These are phyloP conservation scores for Eulemur albifrons DNA, from an alignment of 2,797 vertebrate species.

Conservation along the genomic window DNA sequence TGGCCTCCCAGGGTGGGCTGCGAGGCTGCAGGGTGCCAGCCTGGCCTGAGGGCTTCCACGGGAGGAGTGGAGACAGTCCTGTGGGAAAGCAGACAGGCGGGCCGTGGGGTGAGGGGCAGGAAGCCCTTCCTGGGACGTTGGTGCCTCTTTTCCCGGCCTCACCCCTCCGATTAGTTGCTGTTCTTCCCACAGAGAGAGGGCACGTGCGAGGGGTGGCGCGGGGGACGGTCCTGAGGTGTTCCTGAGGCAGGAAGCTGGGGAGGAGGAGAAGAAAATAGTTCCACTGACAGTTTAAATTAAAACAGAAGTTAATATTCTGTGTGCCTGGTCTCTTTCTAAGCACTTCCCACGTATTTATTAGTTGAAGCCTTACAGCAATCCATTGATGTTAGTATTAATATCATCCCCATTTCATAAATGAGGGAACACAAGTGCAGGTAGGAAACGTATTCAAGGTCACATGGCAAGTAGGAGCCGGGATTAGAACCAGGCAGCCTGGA, in stretches of 20 bases:
- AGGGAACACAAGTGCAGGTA: not conserved
- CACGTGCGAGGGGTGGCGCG: fast-evolving
- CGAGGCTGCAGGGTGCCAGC: fast-evolving
- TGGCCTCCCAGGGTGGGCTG: not conserved
- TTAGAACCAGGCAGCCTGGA: not conserved
- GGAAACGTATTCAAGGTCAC: not conserved
- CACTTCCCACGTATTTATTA: not conserved
- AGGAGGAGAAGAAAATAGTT: not conserved
- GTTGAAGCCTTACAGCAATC: not conserved
- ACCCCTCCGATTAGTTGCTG: not conserved
- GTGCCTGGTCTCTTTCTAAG: not conserved
- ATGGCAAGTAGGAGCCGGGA: not conserved
- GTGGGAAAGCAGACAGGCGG: not conserved
- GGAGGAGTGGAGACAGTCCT: not conserved
- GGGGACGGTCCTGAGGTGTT: not conserved
- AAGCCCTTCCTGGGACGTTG: not conserved
- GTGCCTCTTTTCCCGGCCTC: fast-evolving
- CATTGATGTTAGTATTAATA: not conserved
- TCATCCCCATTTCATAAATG: fast-evolving
- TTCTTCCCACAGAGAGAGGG: not conserved
- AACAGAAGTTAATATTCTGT: fast-evolving
- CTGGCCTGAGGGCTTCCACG: fast-evolving
- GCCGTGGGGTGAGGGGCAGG: not conserved
- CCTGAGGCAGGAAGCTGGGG: not conserved
- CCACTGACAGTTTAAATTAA: not conserved